A percentile compares a stretch with the other conserved stretches of the same genome.
phyloP scores from a whole-genome alignment of 1,140 invertebrate species.

The Temnothorax curvispinosus region DNA sequence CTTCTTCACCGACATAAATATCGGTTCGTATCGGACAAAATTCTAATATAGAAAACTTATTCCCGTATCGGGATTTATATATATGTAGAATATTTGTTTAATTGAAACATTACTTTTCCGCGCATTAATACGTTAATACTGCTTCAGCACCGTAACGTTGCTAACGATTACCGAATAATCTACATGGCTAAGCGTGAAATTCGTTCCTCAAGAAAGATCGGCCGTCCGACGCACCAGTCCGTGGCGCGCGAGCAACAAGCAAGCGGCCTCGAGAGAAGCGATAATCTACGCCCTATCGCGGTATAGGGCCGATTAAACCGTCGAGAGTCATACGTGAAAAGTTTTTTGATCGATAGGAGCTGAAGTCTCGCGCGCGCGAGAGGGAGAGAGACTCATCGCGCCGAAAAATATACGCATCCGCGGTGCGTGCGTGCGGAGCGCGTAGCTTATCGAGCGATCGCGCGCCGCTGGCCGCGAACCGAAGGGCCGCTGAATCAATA shows the following conservation, averaged over 20 bases:
- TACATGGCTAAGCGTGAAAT: slow-evolving; percentile 39
- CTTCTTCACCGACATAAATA: neutral
- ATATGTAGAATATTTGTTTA: neutral
- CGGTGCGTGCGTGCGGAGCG: slow-evolving; percentile 5
- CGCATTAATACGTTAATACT: neutral
- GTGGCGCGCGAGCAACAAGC: slow-evolving; percentile 47
- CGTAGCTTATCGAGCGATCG: slow-evolving; percentile 51
- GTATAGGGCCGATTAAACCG: neutral
- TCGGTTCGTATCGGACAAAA: neutral
- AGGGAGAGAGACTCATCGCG: neutral
- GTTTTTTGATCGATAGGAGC: slow-evolving; percentile 6
- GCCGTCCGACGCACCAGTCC: neutral
- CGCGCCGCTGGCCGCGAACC: slow-evolving; percentile 33
- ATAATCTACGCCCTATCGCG: neutral
- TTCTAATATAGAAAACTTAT: neutral
- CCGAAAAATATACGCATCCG: slow-evolving; percentile 10
- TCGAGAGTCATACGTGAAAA: neutral
- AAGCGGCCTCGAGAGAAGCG: neutral
- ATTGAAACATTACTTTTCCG: neutral
- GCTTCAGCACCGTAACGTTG: neutral
- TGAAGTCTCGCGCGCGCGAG: neutral
- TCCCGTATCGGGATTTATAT: neutral
- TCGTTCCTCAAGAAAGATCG: slow-evolving; percentile 21
- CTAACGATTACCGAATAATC: slow-evolving; percentile 41
- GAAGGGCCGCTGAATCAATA: slow-evolving; percentile 53